Base-by-base conservation (phyloP, 2,888 invertebrate species). In the Tanaodytes sp. region DNA sequence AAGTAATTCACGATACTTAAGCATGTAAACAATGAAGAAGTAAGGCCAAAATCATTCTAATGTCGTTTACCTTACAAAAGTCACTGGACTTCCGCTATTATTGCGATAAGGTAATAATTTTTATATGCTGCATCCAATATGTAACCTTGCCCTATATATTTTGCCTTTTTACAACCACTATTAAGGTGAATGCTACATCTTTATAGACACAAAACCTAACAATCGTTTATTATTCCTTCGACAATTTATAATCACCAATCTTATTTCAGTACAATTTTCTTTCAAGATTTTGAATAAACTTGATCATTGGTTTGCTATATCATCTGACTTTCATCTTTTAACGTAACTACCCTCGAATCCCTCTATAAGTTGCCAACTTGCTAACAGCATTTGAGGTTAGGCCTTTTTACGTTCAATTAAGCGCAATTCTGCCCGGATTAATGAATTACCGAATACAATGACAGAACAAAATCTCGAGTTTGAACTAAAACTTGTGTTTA, bases 21-120 rank as follows among this genome's bases (percentile, higher is more conserved):
- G 79, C 79, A 78, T 67, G 68, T 45, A 71, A 70, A 73, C 65
- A 74, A 75, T 80, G 77, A 81, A 78, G 71, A 55, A 67, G 27
- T 72, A 69, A 78, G 77, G 75, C 45, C 71, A 42, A 66, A 68
- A 65, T 55, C 43, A 66, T 74, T 73, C 73, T 65, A 75, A 48
- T 71, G 71, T 67, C 66, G 42, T 63, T 63, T 69, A 69, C 69
- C 69, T 46, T 48, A 31, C 54, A 31, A 46, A 49, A 66, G 71
- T 61, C 66, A 45, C 12, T 66, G 65, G 46, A 58, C 62, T 71
- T 71, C 71, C 71, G 71, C 58, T 51, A 58, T 54, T 62, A 58
- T 57, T 42, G 19, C 30, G 46, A 63, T 58, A 63, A 58, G 51
- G 39, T 58, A 54, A 59, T 58, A 30, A 63, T 43, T 63, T 65